Evolutionary conservation across 2,888 invertebrate genomes (phyloP).

Genomic region (Drosophila stalkeri): DNA sequence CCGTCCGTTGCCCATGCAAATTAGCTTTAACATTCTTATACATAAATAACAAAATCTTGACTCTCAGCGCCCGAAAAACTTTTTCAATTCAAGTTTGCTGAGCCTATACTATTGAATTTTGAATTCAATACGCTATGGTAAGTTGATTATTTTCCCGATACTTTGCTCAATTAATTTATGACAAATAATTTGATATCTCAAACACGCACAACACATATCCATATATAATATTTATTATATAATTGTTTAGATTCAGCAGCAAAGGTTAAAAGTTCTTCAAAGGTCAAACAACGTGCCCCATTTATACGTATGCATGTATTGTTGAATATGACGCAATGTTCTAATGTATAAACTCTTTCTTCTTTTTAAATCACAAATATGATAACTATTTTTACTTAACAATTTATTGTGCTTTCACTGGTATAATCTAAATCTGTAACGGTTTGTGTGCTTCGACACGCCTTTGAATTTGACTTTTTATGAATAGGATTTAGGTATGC

Average conservation of each 20-base stretch:
- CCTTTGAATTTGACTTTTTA: conserved; percentile 14
- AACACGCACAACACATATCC: conserved; percentile 13
- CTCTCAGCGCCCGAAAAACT: conserved; percentile 18
- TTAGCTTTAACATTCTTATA: conserved; percentile 43
- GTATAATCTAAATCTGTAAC: conserved; percentile 30
- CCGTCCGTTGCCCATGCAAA: conserved; percentile 28
- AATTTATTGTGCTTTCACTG: conserved; percentile 29
- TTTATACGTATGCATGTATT: neutral
- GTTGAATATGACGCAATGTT: conserved; percentile 36
- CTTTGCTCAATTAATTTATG: conserved; percentile 8
- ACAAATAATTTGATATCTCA: neutral
- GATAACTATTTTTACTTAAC: conserved; percentile 33
- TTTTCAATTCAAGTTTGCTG: conserved; percentile 48
- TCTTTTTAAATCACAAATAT: conserved; percentile 7
- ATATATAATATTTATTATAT: neutral
- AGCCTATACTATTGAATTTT: conserved; percentile 30
- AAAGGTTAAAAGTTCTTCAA: conserved; percentile 28
- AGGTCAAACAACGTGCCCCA: neutral
- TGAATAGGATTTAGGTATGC: conserved; percentile 11
- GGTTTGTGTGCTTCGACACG: conserved; percentile 19
- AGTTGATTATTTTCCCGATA: conserved; percentile 40
- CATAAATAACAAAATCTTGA: conserved; percentile 4
- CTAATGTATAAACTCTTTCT: conserved; percentile 15
- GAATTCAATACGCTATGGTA: conserved; percentile 56
- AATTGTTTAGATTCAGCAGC: neutral